A percentile compares a stretch with the other conserved stretches of the same genome.
phyloP scores from a whole-genome alignment of 2,797 vertebrate genomes.

The Scyliorhinus canicula region DNA sequence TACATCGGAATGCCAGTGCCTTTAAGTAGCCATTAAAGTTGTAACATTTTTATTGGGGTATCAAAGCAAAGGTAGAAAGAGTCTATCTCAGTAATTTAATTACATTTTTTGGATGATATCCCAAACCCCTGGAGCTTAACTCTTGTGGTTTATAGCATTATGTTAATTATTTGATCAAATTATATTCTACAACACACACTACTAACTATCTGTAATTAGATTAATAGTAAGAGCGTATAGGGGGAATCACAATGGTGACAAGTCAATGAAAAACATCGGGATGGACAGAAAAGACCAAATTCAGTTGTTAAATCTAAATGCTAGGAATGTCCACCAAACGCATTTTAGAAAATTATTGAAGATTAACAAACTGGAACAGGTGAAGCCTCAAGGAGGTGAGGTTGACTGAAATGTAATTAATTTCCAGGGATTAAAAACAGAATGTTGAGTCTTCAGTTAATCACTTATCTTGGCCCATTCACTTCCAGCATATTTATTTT shows the following conservation, averaged over 20 bases:
- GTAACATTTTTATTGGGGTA: neutral
- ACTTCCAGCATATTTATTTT: neutral
- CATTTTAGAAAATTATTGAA: neutral
- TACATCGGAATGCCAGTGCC: neutral
- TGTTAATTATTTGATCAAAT: slow-evolving; percentile 1
- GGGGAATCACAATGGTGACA: too few relatives aligned
- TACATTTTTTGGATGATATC: neutral
- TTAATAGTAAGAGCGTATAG: neutral
- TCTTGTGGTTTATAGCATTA: neutral
- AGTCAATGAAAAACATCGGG: neutral
- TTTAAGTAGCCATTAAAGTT: neutral
- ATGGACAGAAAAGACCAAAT: neutral
- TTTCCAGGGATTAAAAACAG: too few relatives aligned
- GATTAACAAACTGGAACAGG: neutral
- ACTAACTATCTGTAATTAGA: slow-evolving; percentile 12
- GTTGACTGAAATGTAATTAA: neutral
- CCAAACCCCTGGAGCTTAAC: slow-evolving; percentile 7
- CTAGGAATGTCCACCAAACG: neutral
- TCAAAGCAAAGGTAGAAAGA: neutral
- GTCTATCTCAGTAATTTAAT: neutral
- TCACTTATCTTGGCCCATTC: neutral
- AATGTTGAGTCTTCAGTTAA: neutral
- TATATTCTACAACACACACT: neutral
- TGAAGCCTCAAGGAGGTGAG: neutral
- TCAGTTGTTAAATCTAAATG: neutral